Conservation (phyloP, 2,888 invertebrate genomes). For the Alsophila aescularia region DNA sequence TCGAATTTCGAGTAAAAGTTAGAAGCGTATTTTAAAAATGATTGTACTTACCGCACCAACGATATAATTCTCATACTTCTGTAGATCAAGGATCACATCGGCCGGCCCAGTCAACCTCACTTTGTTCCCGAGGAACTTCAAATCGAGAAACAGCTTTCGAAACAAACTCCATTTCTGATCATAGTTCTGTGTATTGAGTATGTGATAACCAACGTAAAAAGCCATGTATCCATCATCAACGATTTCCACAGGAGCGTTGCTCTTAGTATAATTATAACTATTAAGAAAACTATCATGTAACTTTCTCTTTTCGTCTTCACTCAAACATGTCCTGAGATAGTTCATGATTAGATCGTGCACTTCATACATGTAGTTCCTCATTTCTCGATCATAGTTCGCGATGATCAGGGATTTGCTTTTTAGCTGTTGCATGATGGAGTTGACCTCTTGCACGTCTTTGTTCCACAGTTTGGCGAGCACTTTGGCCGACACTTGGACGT, state of each 20-base stretch:
- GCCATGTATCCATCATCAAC: constrained; percentile 90
- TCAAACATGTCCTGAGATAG: constrained; percentile 82
- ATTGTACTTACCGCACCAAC: constrained; percentile 73
- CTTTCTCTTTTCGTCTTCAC: constrained; percentile 67
- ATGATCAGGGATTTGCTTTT: constrained; percentile 87
- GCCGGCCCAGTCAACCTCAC: constrained; percentile 87
- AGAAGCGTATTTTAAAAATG: too few species aligned
- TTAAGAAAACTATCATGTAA: constrained; percentile 85
- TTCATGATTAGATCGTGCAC: constrained; percentile 88
- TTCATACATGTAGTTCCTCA: constrained; percentile 87
- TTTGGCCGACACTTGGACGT: constrained; percentile 86
- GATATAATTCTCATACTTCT: constrained; percentile 86
- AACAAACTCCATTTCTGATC: constrained; percentile 81
- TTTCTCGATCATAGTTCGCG: constrained; percentile 85
- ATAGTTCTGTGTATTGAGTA: constrained; percentile 79
- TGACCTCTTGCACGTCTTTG: constrained; percentile 74
- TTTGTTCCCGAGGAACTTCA: constrained; percentile 89
- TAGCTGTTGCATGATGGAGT: constrained; percentile 86
- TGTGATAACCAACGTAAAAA: constrained; percentile 89
- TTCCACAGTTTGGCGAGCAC: constrained; percentile 78
- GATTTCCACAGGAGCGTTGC: constrained; percentile 82
- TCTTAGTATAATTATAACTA: constrained; percentile 81
- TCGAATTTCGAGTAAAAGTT: too few species aligned
- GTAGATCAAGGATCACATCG: constrained; percentile 88
- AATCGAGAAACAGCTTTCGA: constrained; percentile 85